phyloP scores from a whole-genome alignment of 2,888 invertebrate genomes.

The Melitaea athalia region DNA sequence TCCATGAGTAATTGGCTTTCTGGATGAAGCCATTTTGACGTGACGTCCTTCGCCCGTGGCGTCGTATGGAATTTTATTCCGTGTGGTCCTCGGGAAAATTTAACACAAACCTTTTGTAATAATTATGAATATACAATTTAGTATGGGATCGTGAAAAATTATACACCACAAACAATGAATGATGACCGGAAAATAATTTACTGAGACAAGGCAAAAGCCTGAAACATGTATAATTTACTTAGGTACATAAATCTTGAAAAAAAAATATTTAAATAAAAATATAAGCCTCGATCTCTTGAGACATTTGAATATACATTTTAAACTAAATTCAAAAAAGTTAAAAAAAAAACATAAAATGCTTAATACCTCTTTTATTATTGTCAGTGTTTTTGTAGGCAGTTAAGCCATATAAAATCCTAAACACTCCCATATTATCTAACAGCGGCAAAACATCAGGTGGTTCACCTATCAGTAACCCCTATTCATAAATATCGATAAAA shows the following conservation, averaged over 20 bases:
- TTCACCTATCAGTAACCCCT: slow-evolving; percentile 46
- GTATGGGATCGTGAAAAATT: neutral
- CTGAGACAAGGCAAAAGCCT: neutral
- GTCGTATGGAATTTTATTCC: slow-evolving; percentile 17
- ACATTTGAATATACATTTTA: neutral
- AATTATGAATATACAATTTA: neutral
- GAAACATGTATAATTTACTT: neutral
- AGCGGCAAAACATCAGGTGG: slow-evolving; percentile 41
- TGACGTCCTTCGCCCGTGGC: slow-evolving; percentile 35
- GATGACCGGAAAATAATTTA: slow-evolving; percentile 1
- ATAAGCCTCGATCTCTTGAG: neutral
- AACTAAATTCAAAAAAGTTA: neutral
- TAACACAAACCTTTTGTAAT: neutral
- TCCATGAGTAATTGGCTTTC: slow-evolving; percentile 42
- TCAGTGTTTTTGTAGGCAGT: neutral
- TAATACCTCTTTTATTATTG: neutral
- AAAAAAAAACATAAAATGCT: no score
- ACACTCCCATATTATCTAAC: slow-evolving; percentile 3
- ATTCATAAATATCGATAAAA: slow-evolving; percentile 44
- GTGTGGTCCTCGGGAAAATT: slow-evolving; percentile 19
- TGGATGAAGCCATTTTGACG: slow-evolving; percentile 37
- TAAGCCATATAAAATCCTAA: slow-evolving; percentile 3
- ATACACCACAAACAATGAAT: neutral
- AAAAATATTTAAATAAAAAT: neutral
- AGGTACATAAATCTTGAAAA: no score